Conservation (phyloP, 1,140 invertebrate genomes). For the Drepana arcuata region DNA sequence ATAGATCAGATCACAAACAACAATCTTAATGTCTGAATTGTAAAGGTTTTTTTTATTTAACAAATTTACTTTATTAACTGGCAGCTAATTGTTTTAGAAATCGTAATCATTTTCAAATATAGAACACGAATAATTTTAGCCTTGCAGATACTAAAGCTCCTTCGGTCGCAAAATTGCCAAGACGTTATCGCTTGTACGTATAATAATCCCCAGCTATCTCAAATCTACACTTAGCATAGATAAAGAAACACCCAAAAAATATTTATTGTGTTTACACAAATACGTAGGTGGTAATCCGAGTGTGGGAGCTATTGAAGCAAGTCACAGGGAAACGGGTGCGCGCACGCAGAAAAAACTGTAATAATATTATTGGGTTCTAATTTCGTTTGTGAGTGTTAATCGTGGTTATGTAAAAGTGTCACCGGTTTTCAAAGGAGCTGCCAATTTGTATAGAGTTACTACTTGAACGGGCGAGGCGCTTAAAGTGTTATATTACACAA, state of each 20-base stretch:
- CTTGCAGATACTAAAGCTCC: too few species aligned
- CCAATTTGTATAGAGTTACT: constrained; percentile 49
- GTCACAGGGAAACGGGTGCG: background rate
- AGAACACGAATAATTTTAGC: too few species aligned
- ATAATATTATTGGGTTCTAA: constrained; percentile 69
- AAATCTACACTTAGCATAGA: constrained; percentile 30
- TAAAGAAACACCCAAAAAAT: constrained; percentile 38
- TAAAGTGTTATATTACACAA: constrained; percentile 37
- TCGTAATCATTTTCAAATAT: too few species aligned
- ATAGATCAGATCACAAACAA: too few species aligned
- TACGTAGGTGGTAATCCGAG: constrained; percentile 58
- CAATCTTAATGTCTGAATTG: too few species aligned
- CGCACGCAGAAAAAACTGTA: constrained; percentile 19
- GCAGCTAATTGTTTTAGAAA: too few species aligned
- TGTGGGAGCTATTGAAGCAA: constrained; percentile 17
- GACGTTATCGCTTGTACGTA: background rate
- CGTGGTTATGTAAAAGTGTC: constrained; percentile 56
- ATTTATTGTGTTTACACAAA: constrained; percentile 67
- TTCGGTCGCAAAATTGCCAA: background rate
- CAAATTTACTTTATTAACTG: too few species aligned
- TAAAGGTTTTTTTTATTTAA: too few species aligned
- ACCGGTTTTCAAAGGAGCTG: constrained; percentile 38
- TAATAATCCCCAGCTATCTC: constrained; percentile 19
- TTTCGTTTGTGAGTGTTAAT: constrained; percentile 60
- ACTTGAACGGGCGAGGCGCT: constrained; percentile 23